Base-by-base conservation (phyloP, 1,140 invertebrate species). In the Drepana arcuata region DNA sequence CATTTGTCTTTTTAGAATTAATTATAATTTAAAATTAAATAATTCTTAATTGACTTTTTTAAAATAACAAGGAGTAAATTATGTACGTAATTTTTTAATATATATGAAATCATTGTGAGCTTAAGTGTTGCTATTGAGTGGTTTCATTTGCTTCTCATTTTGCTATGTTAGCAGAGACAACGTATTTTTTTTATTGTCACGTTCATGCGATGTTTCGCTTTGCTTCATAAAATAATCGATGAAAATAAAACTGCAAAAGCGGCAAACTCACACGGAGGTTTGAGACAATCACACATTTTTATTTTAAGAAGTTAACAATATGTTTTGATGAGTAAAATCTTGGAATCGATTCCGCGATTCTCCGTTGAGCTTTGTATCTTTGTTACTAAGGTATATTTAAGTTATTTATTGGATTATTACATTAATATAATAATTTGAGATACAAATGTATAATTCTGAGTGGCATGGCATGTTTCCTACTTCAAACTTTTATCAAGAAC, bases 61-160 rank as follows among this genome's bases (percentile, higher is more conserved):
- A 79, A 81, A 79, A 69, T 77, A 73, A 75, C 66, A 77, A 81
- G 70, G 63, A 81, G 72, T 79, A 62, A 79, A 73, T 69, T 75
- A 61, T 56, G 62, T 70, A 63, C 48, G 51, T 47, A n/a, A n/a
- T n/a, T n/a, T n/a, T n/a, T 63, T 59, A 63, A 56, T 50, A 24
- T 28, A 42, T 6, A 44, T 34, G 39, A 47, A 48, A 45, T 30
- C n/a, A 29, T 48, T 47, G 27, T 38, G 21, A 41, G 43, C 36
- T 42, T 41, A 38, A 41, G 35, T 16, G 29, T 42, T 36, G 24
- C 37, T 38, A 26, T 32, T 41, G 33, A 52, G 35, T 49, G 35
- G 35, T 36, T 41, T 32, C 32, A 42, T 21, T 24, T 38, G 47
- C 40, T 55, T 50, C 48, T 9, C 44, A 10, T 41, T 38, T 31